Evolutionary conservation across 2,797 vertebrate species (phyloP), one percentile per base, ranked within the genome.

Genomic region (Sylvilagus floridanus): DNA sequence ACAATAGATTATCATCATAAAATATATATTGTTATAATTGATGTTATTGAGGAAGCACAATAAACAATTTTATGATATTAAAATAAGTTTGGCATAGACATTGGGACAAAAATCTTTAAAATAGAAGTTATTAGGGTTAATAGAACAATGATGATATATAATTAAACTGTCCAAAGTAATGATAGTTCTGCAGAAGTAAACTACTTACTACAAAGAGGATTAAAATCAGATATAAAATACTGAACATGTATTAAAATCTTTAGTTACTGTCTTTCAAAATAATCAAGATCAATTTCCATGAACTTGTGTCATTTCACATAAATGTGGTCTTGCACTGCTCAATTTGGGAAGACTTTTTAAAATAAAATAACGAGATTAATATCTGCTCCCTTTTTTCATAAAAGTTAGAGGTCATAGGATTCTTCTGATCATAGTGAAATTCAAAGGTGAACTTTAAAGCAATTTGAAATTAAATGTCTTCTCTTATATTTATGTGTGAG

Each of bases 291-390:
- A 85, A 21, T 24, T 89, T 78, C 26, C 2, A 69, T 21, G 88
- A 79, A 52, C 37, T 88, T 0, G 10, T n/a, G 4, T 76, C 16
- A 77, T 65, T 96, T 81, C 92, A 47, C 1, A 72, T 62, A 96
- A 88, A 84, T 81, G 28, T 92, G 14, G 3, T 79, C 50, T 81
- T 68, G 26, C 62, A 32, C 92, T 24, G n/a, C 4, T 0, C 35
- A 68, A 24, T 90, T 85, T 69, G 13, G 37, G 37, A 72, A 28
- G 50, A 96, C 24, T 90, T 94, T 24, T 94, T 24, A 91, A 96
- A 94, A 91, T 50, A 93, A 84, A 95, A 94, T 93, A 92, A 78
- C 75, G 57, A 79, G 54, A 85, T 94, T 89, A 90, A 95, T 92
- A 90, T 28, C 35, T 82, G 24, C 12, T 90, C 21, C 54, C 8